phyloP scores from a whole-genome alignment of 2,797 vertebrate species.

The Propithecus perrieri region DNA sequence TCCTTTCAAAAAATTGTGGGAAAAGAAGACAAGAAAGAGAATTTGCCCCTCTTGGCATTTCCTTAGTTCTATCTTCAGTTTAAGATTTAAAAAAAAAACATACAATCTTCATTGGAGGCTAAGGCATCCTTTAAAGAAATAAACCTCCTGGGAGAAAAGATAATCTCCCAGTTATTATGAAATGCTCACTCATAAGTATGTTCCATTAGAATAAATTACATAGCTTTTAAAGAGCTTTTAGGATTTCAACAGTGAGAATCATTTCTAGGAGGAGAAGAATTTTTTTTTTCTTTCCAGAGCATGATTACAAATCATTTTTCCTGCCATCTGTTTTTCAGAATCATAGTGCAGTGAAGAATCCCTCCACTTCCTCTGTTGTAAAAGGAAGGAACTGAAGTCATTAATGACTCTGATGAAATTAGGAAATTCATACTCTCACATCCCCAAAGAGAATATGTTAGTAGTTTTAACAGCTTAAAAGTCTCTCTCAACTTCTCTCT shows the following conservation, averaged over 20 bases:
- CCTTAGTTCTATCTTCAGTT: background rate
- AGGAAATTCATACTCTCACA: slow-evolving; percentile 67
- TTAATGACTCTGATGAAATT: slow-evolving; percentile 78
- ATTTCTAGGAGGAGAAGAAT: slow-evolving; percentile 10
- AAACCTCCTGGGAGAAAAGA: slow-evolving; percentile 22
- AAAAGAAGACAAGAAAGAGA: background rate
- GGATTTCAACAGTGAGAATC: slow-evolving; percentile 39
- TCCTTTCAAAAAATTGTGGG: background rate
- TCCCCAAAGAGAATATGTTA: slow-evolving; percentile 70
- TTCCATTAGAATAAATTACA: slow-evolving; percentile 53
- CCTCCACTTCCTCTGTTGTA: slow-evolving; percentile 62
- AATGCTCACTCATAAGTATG: slow-evolving; percentile 44
- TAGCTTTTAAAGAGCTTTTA: slow-evolving; percentile 59
- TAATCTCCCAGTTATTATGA: slow-evolving; percentile 40
- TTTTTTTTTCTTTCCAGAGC: background rate
- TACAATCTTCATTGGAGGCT: background rate
- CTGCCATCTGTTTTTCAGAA: slow-evolving; percentile 48
- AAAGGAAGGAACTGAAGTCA: slow-evolving; percentile 68
- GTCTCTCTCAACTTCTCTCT: slow-evolving; percentile 68
- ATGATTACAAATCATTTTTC: slow-evolving; percentile 42
- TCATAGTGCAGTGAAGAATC: slow-evolving; percentile 20
- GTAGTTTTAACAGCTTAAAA: slow-evolving; percentile 76
- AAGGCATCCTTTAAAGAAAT: background rate
- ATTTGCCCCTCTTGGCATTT: background rate
- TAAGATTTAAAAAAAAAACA: background rate